Percentiles rank a stretch among this genome's conserved stretches.
phyloP scores from a whole-genome alignment of 2,113 vertebrate genomes.

The Neogobius melanostomus region DNA sequence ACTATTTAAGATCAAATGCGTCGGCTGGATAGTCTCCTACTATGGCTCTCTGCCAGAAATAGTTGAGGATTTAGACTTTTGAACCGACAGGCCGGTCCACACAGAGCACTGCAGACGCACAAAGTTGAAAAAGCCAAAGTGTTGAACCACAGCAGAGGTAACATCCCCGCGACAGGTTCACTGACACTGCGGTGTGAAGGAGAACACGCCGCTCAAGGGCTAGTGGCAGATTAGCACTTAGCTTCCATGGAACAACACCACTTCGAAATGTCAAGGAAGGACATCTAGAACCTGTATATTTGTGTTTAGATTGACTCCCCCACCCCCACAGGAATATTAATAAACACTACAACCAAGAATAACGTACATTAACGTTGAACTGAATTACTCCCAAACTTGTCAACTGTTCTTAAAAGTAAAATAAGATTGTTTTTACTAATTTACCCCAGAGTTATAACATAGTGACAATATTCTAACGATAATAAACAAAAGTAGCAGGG shows the following conservation, averaged over 20 bases:
- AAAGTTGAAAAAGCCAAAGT: constrained; percentile 1
- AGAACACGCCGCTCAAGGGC: constrained; percentile 13
- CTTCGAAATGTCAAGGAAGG: constrained; percentile 11
- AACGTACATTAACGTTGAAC: background rate
- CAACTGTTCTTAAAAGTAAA: too few relatives aligned
- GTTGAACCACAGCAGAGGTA: constrained; percentile 15
- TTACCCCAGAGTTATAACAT: too few relatives aligned
- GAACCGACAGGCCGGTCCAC: constrained; percentile 5
- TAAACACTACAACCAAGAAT: background rate
- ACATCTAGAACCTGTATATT: constrained; percentile 24
- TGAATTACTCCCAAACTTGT: too few relatives aligned
- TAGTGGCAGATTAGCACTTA: constrained; percentile 18
- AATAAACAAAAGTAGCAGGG: too few relatives aligned
- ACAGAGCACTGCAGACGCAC: background rate
- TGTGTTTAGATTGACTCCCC: background rate
- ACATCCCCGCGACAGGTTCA: constrained; percentile 8
- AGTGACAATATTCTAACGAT: too few relatives aligned
- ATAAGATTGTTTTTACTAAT: too few relatives aligned
- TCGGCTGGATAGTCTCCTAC: background rate
- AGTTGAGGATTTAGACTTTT: background rate
- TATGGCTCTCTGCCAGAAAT: constrained; percentile 13
- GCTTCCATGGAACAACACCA: constrained; percentile 17
- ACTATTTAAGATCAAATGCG: constrained; percentile 20
- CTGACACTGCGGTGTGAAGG: constrained; percentile 14
- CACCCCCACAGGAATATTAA: constrained; percentile 22